Base-by-base conservation (phyloP, 1,140 invertebrate genomes). In the Oreohelix idahoensis region DNA sequence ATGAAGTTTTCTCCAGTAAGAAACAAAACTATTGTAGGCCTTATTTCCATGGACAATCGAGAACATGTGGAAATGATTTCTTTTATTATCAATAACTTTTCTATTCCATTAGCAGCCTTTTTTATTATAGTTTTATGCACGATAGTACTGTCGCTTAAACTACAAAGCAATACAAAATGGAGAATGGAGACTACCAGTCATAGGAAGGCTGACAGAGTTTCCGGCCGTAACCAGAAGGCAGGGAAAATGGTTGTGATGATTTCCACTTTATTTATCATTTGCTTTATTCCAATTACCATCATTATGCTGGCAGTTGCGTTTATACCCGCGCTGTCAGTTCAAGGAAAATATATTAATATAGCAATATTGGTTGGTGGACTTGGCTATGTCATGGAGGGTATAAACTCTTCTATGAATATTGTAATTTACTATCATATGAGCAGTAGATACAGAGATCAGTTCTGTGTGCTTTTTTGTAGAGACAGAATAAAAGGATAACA, bases 361-460 rank as follows among this genome's bases (percentile, higher is more conserved):
- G 10, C 23, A 29, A 51, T 78, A 32, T 13, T 78, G 2, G 8
- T 78, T 15, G 53, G 15, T 13, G 45, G 39, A 23, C 58, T 58
- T 15, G 76, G 49, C 20, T 78, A 58, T n/a, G 58, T 78, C 5
- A 42, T 78, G n/a, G 76, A 78, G 32, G 23, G n/a, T 32, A 58
- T 49, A 5, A 78, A 78, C 35, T 78, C 76, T 10, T 42, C 76
- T 10, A 38, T 78, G 45, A 78, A 78, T 39, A 78, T 78, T 23
- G 53, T 78, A n/a, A 58, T 78, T n/a, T 78, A 78, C 76, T 78
- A 78, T 49, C 4, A 58, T 20, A 78, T 78, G 76, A 78, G 76
- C 32, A n/a, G 39, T 35, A 36, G n/a, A 15, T 78, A 78, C 49
- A 29, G 49, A 32, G 29, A 53, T 29, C 11, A 5, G 0, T 78